Evolutionary conservation across 2,797 vertebrate genomes (phyloP).

Genomic region (Chelmon rostratus): DNA sequence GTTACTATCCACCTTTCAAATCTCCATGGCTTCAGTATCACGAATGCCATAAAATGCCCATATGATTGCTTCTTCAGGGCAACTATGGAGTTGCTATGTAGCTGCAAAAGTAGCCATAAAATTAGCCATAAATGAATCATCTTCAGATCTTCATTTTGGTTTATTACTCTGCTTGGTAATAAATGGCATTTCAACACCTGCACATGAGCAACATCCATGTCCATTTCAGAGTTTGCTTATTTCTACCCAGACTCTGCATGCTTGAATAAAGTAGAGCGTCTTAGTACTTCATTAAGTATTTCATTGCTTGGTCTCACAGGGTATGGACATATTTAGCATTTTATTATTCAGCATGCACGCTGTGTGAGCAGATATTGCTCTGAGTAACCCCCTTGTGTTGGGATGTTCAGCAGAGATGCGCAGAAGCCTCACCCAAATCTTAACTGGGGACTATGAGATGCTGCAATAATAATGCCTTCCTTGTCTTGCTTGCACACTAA

Average conservation of each 20-base stretch:
- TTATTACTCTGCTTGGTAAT: not conserved
- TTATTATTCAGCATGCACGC: slow-evolving; percentile 50
- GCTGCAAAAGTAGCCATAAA: not conserved
- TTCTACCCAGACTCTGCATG: slow-evolving; percentile 33
- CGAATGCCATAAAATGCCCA: not conserved
- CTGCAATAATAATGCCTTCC: slow-evolving; percentile 53
- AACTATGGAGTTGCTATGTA: not conserved
- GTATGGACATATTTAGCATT: slow-evolving; percentile 57
- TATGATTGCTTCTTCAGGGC: not conserved
- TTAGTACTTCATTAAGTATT: slow-evolving; percentile 66
- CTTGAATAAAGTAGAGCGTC: slow-evolving; percentile 50
- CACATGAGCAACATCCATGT: not conserved
- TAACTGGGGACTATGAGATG: slow-evolving; percentile 58
- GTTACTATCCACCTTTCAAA: not conserved
- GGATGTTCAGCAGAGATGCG: slow-evolving; percentile 36
- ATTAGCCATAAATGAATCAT: not conserved
- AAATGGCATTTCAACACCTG: not conserved
- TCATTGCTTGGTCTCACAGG: slow-evolving; percentile 50
- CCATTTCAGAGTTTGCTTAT: slow-evolving; percentile 29
- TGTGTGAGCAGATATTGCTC: slow-evolving; percentile 53
- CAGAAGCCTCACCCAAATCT: slow-evolving; percentile 58
- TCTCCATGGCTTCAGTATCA: not conserved
- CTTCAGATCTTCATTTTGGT: not conserved
- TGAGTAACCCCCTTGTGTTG: slow-evolving; percentile 33
- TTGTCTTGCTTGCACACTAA: slow-evolving; percentile 58